Evolutionary conservation across 2,113 vertebrate genomes (phyloP), one percentile per base, ranked within the genome.

Genomic region (Crotalus horridus): DNA sequence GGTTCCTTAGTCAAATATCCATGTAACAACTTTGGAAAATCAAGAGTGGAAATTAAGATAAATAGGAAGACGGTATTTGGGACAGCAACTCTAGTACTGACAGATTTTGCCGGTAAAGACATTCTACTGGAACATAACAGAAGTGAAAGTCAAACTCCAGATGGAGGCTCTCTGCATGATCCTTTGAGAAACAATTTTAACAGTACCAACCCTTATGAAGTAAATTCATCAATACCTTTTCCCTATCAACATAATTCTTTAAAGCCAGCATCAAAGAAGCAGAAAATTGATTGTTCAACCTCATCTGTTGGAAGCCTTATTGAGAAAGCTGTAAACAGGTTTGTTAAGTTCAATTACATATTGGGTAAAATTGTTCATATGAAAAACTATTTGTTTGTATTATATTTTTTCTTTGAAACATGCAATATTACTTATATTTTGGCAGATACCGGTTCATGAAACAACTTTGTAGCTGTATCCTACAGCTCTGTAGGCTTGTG

Each of bases 31-130:
- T 99, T 99, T 95, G 95, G 95, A 95, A 99, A 99, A 94, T 97
- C 97, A 21, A 96, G 91, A 64, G 96, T 97, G 93, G 98, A 99
- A 97, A 95, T 98, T 93, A 99, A 98, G 97, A 97, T 99, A 94
- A 99, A 99, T 96, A 98, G 98, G 96, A 98, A 96, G 95, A 97
- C 98, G n/a, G 98, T 95, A 1, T 99, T 99, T 94, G 99, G 99
- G 94, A 98, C 96, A 85, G 96, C 98, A 92, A 99, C 99, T 43
- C 97, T 99, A 85, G 96, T 99, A 93, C 96, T 99, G 96, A 98
- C 97, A 5, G 98, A 99, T 97, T 96, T 98, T 93, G 97, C 97
- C 95, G 94, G 95, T 94, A 97, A 97, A 95, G 88, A 10, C 51
- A 91, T 24, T 90, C 86, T 88, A 69, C 39, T 23, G 13, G 93